Base-by-base conservation (phyloP, 2,797 vertebrate species). In the Arrhamphus sclerolepis region DNA sequence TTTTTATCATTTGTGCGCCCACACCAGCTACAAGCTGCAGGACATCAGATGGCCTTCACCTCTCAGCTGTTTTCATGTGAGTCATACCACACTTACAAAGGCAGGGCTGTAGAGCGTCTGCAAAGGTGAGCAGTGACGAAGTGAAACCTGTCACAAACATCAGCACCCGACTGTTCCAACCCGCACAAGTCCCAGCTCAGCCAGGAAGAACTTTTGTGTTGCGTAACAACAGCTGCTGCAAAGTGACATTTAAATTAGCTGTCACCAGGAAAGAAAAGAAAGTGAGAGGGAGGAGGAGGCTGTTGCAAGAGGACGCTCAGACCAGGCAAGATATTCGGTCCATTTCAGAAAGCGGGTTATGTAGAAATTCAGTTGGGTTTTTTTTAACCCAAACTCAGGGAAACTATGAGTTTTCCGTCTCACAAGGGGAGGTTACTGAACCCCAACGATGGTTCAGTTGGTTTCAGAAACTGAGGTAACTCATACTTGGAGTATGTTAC, bases 231-330 rank as follows among this genome's bases (percentile, higher is more conserved):
- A 77, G 85, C 84, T 86, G 82, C 82, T 79, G 65, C 62, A 64
- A 81, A 82, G 71, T 80, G 87, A 84, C 88, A 87, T 81, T 87
- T 79, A 86, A 88, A 85, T 83, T 78, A 87, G 78, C 83, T 69
- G 78, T 80, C 84, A 80, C 31, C 0, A 1, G 44, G 68, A 69
- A 7, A 14, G 49, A 40, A 70, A 9, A n/a, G 49, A 46, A 65
- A 70, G 70, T 46, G 54, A 46, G 72, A 50, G 56, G 22, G 46
- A 58, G 65, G 47, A 60, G 58, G 38, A 50, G 68, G 62, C 51
- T 26, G 7, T 34, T 6, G 55, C 52, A 44, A 54, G 54, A 62
- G 57, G 43, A 55, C 49, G 24, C 56, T 18, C 1, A 0, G 60
- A 40, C 54, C 14, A 61, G 61, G 49, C 7, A 54, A 78, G 65